Conservation (phyloP, 2,113 vertebrate genomes). For the Pachyramphus minor region DNA sequence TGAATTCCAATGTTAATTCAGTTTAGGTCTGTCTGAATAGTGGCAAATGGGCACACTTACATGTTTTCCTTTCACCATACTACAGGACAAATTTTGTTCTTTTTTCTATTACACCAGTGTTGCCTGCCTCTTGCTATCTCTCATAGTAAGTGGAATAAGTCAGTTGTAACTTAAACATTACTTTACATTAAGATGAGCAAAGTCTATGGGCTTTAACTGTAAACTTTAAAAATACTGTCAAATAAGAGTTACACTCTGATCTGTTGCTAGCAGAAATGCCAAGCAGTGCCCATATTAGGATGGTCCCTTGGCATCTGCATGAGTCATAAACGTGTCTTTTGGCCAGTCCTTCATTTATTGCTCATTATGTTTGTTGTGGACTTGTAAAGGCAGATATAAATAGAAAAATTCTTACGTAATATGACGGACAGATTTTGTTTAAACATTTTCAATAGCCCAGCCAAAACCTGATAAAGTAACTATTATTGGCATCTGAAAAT, state of each 20-base stretch:
- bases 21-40: neutral
- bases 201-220: neutral
- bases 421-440: conserved; percentile 24
- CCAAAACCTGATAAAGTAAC: conserved; percentile 31
- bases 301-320: conserved; percentile 46
- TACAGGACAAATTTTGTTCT: neutral
- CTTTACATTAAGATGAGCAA: neutral
- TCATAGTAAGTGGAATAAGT: neutral
- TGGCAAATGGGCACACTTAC: neutral
- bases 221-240: conserved; percentile 12
- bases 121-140: neutral
- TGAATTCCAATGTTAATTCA: neutral
- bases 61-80: neutral
- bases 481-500: conserved; percentile 40
- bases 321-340: conserved; percentile 59
- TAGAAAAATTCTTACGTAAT: conserved; percentile 52
- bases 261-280: conserved; percentile 21
- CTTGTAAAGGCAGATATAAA: conserved; percentile 55
- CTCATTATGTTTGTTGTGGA: conserved; percentile 39
- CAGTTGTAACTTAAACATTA: neutral
- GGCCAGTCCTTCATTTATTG: conserved; percentile 50
- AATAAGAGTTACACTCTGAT: neutral
- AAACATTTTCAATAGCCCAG: conserved; percentile 1
- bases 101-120: neutral
- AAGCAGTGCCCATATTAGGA: conserved; percentile 30